A percentile compares a stretch with the other conserved stretches of the same genome.
These are phyloP conservation scores for Leptopterna dolabrata DNA, from an alignment of 2,888 invertebrate species.

Conservation along the genomic window DNA sequence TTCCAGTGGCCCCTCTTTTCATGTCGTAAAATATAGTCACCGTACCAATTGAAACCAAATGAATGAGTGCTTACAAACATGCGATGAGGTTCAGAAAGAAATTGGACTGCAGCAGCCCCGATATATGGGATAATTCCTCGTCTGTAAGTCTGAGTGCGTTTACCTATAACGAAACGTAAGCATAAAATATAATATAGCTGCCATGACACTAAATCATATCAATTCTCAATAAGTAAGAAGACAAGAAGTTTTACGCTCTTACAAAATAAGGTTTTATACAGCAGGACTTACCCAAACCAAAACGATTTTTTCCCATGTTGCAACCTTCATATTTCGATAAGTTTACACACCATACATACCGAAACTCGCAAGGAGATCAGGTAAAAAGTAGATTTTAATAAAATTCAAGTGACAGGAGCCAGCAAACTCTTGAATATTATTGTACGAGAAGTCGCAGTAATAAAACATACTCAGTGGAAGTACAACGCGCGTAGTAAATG, in stretches of 20 bases:
- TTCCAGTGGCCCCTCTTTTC: no score
- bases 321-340: not conserved
- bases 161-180: slow-evolving; percentile 15
- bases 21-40: no score
- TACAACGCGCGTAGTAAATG: no score
- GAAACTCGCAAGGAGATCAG: no score
- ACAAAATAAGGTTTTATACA: not conserved
- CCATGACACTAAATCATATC: not conserved
- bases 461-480: no score
- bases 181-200: not conserved
- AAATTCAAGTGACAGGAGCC: no score
- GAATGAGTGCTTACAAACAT: slow-evolving; percentile 42
- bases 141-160: slow-evolving; percentile 52
- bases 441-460: no score
- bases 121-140: slow-evolving; percentile 44
- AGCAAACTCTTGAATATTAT: no score
- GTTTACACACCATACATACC: no score
- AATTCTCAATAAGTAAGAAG: not conserved
- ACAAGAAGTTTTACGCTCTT: not conserved
- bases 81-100: slow-evolving; percentile 51
- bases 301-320: slow-evolving; percentile 35
- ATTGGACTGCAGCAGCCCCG: slow-evolving; percentile 33
- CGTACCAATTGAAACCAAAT: not conserved
- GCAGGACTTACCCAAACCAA: slow-evolving; percentile 32
- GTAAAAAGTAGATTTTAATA: no score